Conservation (phyloP, 2,888 invertebrate species). For the Suillia variegata region DNA sequence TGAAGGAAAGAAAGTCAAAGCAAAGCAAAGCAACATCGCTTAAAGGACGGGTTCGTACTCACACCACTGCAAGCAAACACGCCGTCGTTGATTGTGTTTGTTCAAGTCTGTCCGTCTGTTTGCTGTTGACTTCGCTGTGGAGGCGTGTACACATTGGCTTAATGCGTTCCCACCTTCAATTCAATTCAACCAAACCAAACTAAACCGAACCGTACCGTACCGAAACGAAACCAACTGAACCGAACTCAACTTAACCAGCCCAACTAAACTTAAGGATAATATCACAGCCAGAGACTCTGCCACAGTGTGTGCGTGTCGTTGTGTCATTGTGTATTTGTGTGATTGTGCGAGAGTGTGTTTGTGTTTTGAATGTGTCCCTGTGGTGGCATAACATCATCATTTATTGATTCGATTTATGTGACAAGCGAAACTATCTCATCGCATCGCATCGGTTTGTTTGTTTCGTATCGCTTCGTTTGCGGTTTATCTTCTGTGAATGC, state of each 20-base stretch:
- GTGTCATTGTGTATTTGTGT: not conserved
- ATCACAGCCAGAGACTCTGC: too few species aligned
- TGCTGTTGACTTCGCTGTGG: constrained; percentile 3
- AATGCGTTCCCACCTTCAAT: constrained; percentile 54
- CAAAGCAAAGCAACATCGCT: not conserved
- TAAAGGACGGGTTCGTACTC: not conserved
- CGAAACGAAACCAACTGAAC: too few species aligned
- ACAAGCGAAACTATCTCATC: constrained; percentile 48
- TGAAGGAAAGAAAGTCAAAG: not conserved
- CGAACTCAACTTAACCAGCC: too few species aligned
- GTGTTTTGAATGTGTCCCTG: constrained; percentile 50
- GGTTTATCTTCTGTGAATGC: constrained; percentile 6
- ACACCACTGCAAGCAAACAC: not conserved
- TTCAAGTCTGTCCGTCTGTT: not conserved
- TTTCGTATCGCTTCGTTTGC: constrained; percentile 23
- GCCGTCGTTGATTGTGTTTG: not conserved
- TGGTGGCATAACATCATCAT: constrained; percentile 56
- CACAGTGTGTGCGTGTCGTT: not conserved
- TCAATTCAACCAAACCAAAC: too few species aligned
- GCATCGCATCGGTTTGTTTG: too few species aligned
- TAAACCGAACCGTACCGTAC: too few species aligned
- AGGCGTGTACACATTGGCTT: constrained; percentile 53
- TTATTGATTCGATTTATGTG: constrained; percentile 58
- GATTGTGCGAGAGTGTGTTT: not conserved
- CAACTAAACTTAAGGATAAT: not conserved